Base-by-base conservation (phyloP, 2,888 invertebrate genomes). In the Acanthosepion esculentum region DNA sequence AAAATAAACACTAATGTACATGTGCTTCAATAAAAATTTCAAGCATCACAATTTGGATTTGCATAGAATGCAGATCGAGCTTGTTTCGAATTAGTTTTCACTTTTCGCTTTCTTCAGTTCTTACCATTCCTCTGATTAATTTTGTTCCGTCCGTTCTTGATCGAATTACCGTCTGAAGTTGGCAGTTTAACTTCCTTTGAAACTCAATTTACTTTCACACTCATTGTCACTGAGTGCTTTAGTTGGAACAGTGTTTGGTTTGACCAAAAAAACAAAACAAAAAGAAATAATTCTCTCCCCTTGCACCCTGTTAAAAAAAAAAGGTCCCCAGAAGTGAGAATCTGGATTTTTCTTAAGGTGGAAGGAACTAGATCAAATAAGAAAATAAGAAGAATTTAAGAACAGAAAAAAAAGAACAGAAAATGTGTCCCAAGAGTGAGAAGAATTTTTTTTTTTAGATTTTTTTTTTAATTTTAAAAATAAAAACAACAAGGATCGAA, bases 71-170 rank as follows among this genome's bases (percentile, higher is more conserved):
- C 78, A 78, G 78, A 78, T 33, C 33, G 33, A 78, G 12, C n/a
- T 78, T 78, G 78, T 78, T 78, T 78, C 78, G 18, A 78, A 33
- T 78, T 78, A 78, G n/a, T 78, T 78, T 78, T 78, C 78, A 78
- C 78, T 78, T 78, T 78, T 78, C 78, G 33, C 78, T 78, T 78
- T 78, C 78, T n/a, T 78, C 12, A 78, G n/a, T 78, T 78, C 78
- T 78, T 78, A 78, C n/a, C 78, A 78, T 78, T 78, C 33, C n/a
- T 78, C 78, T 78, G n/a, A 33, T 78, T 78, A 78, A 78, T 78
- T 78, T 78, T 33, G 33, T 78, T 78, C n/a, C 12, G 78, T n/a
- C n/a, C n/a, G 78, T n/a, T n/a, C n/a, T n/a, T 78, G 78, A 78
- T 78, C 78, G 18, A 78, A 78, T 78, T 78, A 78, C n/a, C 1